Base-by-base conservation (phyloP, 2,113 vertebrate genomes). In the Seriola aureovittata region DNA sequence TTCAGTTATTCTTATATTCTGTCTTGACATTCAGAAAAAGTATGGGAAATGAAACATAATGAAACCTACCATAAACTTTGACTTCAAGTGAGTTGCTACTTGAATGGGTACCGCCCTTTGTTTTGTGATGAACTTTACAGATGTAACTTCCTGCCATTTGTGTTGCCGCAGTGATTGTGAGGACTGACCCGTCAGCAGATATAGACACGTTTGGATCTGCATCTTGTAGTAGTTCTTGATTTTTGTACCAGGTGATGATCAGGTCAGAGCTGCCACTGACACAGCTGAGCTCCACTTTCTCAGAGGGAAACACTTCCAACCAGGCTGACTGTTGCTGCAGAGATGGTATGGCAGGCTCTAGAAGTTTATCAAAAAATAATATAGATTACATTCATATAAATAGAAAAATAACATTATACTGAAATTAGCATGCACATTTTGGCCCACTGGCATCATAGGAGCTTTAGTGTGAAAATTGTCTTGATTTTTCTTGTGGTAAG, bases 41-140 rank as follows among this genome's bases (percentile, higher is more conserved):
- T 32, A 32, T 21, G 4, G 14, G 6, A 16, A 21, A 63, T 11
- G 6, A 4, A 34, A 40, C 0, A 34, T n/a, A 44, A 25, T 11
- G 0, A 78, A 68, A 32, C 78, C 78, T 68, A 87, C 88, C 29
- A 46, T 42, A 0, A 71, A 94, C 84, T 5, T 0, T 46, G 19
- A 94, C 25, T 1, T 12, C 0, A 0, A 73, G 0, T 5, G 4
- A 0, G 1, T 9, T 34, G 25, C 88, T 92, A 0, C 0, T 0
- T 6, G 4, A 6, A 55, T 68, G 67, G 0, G 0, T 2, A 4
- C 68, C 4, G 0, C 5, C 0, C 1, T 4, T 76, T 48, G 34
- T 69, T 74, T 74, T 84, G 60, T 89, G 54, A 14, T n/a, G 16
- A 75, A 71, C 93, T 71, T 21, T 13, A 79, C 93, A 94, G 25